Conservation (phyloP, 2,797 vertebrate species). For the Taeniopygia guttata region DNA sequence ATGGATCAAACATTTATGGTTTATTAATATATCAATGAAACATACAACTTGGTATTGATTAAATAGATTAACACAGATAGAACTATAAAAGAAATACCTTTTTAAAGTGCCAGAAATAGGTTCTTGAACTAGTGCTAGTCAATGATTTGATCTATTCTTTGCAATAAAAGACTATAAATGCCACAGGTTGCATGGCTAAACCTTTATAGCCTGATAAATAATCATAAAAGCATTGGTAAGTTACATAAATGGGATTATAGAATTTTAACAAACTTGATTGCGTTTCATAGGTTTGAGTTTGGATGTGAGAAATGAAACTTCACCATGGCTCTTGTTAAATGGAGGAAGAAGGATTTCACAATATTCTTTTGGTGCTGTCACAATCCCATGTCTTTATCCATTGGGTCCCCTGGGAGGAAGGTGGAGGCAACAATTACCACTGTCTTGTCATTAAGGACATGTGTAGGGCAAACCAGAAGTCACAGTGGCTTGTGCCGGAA, state of each 20-base stretch:
- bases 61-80: background rate
- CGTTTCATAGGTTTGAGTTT: background rate
- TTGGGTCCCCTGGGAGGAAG: background rate
- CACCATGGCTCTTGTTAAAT: background rate
- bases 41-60: background rate
- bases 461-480: background rate
- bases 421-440: background rate
- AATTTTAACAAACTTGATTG: background rate
- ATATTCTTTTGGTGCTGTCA: background rate
- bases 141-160: background rate
- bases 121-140: background rate
- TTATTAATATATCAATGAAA: background rate
- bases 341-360: background rate
- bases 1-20: background rate
- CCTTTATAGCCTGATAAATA: background rate
- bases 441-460: background rate
- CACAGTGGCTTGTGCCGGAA: background rate
- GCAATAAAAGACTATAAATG: background rate
- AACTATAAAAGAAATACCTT: background rate
- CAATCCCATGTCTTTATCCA: background rate
- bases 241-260: background rate
- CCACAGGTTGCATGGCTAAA: background rate
- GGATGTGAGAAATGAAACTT: background rate
- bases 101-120: background rate
- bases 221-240: background rate